phyloP scores from a whole-genome alignment of 2,113 vertebrate genomes.

The Nesoenas mayeri region DNA sequence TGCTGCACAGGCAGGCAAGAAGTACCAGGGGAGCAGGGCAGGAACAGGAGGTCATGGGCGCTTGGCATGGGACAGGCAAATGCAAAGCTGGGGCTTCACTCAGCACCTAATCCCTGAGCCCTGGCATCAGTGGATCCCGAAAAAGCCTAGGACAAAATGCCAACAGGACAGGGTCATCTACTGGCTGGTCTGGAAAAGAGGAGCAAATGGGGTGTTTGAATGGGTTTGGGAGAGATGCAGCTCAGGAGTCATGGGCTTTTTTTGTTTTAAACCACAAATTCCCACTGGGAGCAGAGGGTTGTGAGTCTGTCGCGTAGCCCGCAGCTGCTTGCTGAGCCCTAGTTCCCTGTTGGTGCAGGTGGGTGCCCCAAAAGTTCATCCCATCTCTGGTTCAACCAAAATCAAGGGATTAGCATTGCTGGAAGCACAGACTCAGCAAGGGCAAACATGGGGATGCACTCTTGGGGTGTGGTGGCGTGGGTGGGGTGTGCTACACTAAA shows the following conservation, averaged over 20 bases:
- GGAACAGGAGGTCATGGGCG: rapidly evolving
- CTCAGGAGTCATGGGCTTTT: not conserved
- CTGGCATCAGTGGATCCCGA: rapidly evolving
- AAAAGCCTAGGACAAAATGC: not conserved
- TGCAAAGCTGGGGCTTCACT: not conserved
- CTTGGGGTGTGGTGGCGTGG: not conserved
- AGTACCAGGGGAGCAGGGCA: rapidly evolving
- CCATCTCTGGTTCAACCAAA: not conserved
- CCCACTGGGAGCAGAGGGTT: not conserved
- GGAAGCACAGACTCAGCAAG: not conserved
- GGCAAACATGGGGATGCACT: not conserved
- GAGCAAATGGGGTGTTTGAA: not conserved
- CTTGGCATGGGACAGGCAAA: not conserved
- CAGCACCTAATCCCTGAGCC: rapidly evolving
- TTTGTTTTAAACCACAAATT: not conserved
- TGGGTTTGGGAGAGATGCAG: not conserved
- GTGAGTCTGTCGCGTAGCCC: rapidly evolving
- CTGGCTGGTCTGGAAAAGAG: not conserved
- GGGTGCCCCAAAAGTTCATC: not conserved
- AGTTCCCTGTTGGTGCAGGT: not conserved
- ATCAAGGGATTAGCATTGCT: rapidly evolving
- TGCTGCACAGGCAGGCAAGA: rapidly evolving
- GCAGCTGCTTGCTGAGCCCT: not conserved
- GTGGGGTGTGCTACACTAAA: not conserved
- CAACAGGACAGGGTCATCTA: not conserved